Conservation (phyloP, 1,140 invertebrate genomes). For the Brachionus plicatilis region DNA sequence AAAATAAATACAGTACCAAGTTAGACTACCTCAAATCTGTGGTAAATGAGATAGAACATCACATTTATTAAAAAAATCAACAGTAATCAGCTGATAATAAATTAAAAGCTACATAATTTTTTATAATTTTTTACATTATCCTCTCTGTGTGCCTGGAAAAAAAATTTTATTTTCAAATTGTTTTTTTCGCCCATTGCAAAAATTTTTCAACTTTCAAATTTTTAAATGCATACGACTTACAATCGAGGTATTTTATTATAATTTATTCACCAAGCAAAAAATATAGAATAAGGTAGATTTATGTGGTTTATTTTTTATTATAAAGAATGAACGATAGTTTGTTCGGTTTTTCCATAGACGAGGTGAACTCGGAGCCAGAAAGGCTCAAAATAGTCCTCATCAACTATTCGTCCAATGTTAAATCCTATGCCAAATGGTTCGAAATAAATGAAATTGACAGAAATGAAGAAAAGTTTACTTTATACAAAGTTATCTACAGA, state of each 20-base stretch:
- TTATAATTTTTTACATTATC: no score
- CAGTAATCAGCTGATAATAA: no score
- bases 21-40: no score
- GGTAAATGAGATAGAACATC: no score
- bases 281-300: not conserved
- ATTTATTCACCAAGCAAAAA: not conserved
- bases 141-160: no score
- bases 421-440: constrained; percentile 39
- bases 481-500: constrained; percentile 26
- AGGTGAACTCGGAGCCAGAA: not conserved
- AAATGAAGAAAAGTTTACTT: constrained; percentile 22
- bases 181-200: no score
- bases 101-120: no score
- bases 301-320: not conserved
- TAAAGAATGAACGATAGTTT: not conserved
- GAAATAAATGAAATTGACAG: constrained; percentile 17
- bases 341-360: constrained; percentile 5
- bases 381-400: not conserved
- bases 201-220: not conserved
- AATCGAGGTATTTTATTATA: not conserved
- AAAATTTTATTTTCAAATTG: no score
- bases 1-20: no score
- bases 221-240: not conserved
- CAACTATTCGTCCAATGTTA: constrained; percentile 20
- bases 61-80: no score